Evolutionary conservation across 23 tunicate genomes (phyloP).

Genomic region (Trididemnum miniatum): DNA sequence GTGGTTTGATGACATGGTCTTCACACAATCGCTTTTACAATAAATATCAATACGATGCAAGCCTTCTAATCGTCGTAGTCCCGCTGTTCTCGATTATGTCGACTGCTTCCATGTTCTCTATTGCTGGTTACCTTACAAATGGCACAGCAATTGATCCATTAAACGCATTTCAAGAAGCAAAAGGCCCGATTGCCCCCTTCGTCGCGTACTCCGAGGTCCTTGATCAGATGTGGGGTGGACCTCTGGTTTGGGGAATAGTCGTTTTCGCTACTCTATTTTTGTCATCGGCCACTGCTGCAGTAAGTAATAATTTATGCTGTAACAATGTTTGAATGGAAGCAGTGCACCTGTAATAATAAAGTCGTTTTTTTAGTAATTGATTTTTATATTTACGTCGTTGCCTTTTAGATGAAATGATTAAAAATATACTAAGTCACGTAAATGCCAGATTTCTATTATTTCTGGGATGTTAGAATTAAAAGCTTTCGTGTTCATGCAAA

Average conservation of each 20-base stretch:
- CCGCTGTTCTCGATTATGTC: slow-evolving; percentile 69
- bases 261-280: slow-evolving; percentile 62
- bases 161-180: slow-evolving; percentile 39
- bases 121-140: slow-evolving; percentile 51
- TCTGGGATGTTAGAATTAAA: no score
- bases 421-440: no score
- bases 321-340: no score
- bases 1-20: slow-evolving; percentile 88
- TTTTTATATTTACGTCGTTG: no score
- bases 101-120: slow-evolving; percentile 56
- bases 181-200: slow-evolving; percentile 70
- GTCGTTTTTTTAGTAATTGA: no score
- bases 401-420: no score
- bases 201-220: slow-evolving; percentile 77
- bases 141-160: slow-evolving; percentile 2
- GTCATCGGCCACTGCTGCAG: slow-evolving; percentile 68
- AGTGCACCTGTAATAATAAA: no score
- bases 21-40: slow-evolving; percentile 90
- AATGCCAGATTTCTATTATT: no score
- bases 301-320: slow-evolving; percentile 27
- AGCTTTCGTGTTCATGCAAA: no score
- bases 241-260: slow-evolving; percentile 73
- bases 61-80: slow-evolving; percentile 37
- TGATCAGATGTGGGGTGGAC: slow-evolving; percentile 83
- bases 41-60: slow-evolving; percentile 82